Evolutionary conservation across 2,888 invertebrate species (phyloP), one percentile per base, ranked within the genome.

Genomic region (Perdita meconis): DNA sequence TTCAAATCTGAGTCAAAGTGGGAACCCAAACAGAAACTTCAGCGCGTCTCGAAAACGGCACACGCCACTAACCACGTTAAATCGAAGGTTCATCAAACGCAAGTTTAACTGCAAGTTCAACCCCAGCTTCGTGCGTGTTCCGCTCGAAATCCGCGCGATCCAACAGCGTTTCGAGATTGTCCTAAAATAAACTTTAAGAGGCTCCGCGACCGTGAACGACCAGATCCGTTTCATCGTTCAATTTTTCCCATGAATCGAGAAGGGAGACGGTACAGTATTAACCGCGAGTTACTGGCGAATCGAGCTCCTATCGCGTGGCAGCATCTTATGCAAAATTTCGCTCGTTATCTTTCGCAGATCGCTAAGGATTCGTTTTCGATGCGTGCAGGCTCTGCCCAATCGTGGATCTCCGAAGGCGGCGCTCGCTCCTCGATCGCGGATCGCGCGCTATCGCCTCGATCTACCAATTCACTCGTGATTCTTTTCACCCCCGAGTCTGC

Each of bases 401-500:
- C 88, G 67, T 57, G 67, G 47, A 84, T 87, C 87, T 88, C 69
- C 30, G 3, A 10, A 38, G 56, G 34, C 16, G n/a, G 47, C 51
- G 19, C 64, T 59, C 57, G 40, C 30, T 34, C 65, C 78, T 55
- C 60, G 44, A 78, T 73, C 56, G 12, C 16, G 67, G 30, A 50
- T 51, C 85, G 61, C 81, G 68, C 57, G 73, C 75, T 85, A 87
- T 87, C 87, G 50, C 79, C 61, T 40, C 75, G 61, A 87, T 87
- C 85, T 76, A 42, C 34, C 44, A 13, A 50, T 56, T 61, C 78
- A 44, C 50, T 60, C 56, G 42, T 51, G 53, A 47, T 13, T 16
- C 12, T 56, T 26, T 40, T 50, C 22, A 12, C 19, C 6, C 5
- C 30, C 12, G 30, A 12, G 3, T 13, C n/a, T 42, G 68, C 13